Evolutionary conservation across 2,888 invertebrate genomes (phyloP).

Genomic region (Pseudococcus jackbeardsleyi): DNA sequence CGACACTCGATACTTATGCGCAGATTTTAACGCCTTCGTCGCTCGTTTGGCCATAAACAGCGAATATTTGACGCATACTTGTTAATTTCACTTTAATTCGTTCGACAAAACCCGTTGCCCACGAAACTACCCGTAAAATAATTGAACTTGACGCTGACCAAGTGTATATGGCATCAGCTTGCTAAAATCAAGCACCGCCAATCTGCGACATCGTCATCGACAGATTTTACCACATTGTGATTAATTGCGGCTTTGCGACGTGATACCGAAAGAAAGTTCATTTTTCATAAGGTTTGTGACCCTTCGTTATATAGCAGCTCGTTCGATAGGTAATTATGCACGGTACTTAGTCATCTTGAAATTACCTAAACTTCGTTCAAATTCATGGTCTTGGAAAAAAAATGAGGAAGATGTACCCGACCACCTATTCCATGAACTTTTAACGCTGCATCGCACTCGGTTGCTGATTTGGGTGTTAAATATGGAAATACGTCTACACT

Average conservation of each 20-base stretch:
- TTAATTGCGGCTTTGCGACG: background rate
- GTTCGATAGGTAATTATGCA: slow-evolving; percentile 10
- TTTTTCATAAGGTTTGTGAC: slow-evolving; percentile 27
- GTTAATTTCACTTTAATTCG: slow-evolving; percentile 13
- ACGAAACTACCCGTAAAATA: background rate
- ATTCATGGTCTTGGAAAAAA: background rate
- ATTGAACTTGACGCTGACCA: background rate
- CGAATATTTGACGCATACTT: background rate
- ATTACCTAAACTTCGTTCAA: background rate
- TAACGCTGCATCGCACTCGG: background rate
- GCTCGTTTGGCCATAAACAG: background rate
- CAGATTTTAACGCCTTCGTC: background rate
- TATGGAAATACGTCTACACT: background rate
- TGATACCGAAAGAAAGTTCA: slow-evolving; percentile 15
- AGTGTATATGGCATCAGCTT: background rate
- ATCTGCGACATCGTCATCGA: background rate
- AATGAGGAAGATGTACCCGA: background rate
- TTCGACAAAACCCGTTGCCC: background rate
- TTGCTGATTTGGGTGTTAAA: background rate
- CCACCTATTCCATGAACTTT: background rate
- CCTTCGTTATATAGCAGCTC: background rate
- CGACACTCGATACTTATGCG: background rate
- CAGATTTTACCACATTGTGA: background rate
- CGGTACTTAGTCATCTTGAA: slow-evolving; percentile 15
- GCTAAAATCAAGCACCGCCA: background rate